Percentiles rank a stretch among this genome's conserved stretches.
These are phyloP conservation scores for Orchesella cincta DNA, from an alignment of 1,140 invertebrate species.

Conservation along the genomic window DNA sequence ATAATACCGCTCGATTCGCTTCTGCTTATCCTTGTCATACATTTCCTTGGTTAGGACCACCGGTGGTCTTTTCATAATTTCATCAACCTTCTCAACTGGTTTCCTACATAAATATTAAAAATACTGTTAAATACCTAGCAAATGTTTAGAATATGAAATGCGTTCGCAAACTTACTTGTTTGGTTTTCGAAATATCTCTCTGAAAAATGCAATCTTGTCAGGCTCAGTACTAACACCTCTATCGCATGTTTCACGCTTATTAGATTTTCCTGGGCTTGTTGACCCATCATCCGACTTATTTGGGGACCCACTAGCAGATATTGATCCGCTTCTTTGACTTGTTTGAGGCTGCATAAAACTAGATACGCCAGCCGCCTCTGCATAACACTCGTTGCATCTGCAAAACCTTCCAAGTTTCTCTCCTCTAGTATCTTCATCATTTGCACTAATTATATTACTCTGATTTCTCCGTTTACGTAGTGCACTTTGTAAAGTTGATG, in stretches of 20 bases:
- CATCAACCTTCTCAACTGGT: neutral
- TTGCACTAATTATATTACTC: conserved; percentile 25
- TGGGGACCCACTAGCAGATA: neutral
- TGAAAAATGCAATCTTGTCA: neutral
- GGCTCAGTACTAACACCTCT: neutral
- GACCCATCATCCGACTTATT: neutral
- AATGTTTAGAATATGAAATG: neutral
- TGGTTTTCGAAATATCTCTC: neutral
- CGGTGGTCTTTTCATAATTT: neutral
- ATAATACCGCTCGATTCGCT: conserved; percentile 17
- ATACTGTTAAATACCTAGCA: neutral
- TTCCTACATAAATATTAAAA: conserved; percentile 2
- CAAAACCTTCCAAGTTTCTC: conserved; percentile 42
- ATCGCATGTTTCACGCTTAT: neutral
- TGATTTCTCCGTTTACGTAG: conserved; percentile 39
- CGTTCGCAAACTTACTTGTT: neutral
- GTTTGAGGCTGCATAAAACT: neutral
- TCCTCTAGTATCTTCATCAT: conserved; percentile 38
- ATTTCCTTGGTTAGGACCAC: conserved; percentile 14
- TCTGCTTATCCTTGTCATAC: conserved; percentile 17
- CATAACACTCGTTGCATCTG: conserved; percentile 48
- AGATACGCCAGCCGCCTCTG: conserved; percentile 44
- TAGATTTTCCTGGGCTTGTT: neutral
- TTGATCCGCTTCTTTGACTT: neutral
- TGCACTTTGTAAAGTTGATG: conserved; percentile 7